Evolutionary conservation across 2,797 vertebrate genomes (phyloP), one percentile per base, ranked within the genome.

Genomic region (Enteromius radiatus): DNA sequence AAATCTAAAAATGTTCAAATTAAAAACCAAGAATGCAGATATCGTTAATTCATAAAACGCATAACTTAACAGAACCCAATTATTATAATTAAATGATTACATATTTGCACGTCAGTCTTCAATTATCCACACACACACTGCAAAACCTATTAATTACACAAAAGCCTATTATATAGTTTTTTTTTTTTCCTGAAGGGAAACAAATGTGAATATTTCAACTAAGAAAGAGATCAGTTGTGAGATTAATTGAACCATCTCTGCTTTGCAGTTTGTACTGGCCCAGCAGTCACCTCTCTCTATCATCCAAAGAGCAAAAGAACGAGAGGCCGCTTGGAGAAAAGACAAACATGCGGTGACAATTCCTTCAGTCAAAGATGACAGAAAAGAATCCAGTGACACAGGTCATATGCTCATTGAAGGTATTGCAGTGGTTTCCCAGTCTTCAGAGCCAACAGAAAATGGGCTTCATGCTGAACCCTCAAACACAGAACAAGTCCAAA

Each of bases 221-320:
- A 7, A 11, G 21, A 73, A 8, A n/a, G 11, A 12, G 1, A 10
- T 3, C 1, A 11, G 17, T 17, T n/a, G 31, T 56, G 33, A 56
- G 14, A 23, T 75, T 23, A 59, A 75, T 75, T 63, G 15, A 63
- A 1, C 85, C 63, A 5, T 89, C 41, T 80, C 63, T 75, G 84
- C 0, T 56, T 33, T 73, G 38, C 78, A 95, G 94, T 87, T 92
- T 26, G 81, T 89, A 0, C 84, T 83, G 26, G 70, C 88, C 17
- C 85, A 82, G 84, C 85, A 61, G 38, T 91, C 92, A 7, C 90
- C 94, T 75, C 92, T 95, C 1, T 91, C 91, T 73, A 92, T 95
- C 80, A 89, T 95, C 28, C 93, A 95, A 86, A 91, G 93, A 84
- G 92, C 90, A 47, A 91, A 92, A 85, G 93, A 93, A 70, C 91